These are phyloP conservation scores for Sebastes dallii DNA, from an alignment of 2,797 vertebrate species.

Conservation along the genomic window DNA sequence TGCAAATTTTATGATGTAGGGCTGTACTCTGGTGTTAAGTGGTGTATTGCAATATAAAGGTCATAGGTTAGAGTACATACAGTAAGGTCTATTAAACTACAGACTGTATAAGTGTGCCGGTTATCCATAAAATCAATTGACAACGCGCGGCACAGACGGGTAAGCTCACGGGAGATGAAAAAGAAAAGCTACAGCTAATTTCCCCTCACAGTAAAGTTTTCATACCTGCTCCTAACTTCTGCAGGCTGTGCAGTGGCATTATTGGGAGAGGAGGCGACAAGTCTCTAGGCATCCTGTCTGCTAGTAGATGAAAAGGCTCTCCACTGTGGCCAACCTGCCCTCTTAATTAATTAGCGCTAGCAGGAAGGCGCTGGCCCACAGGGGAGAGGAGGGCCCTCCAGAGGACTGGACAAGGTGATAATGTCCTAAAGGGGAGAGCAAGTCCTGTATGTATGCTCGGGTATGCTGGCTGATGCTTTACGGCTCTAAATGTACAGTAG, in stretches of 20 bases:
- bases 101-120: neutral
- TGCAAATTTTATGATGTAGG: slow-evolving; percentile 65
- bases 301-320: slow-evolving; percentile 83
- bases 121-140: slow-evolving; percentile 21
- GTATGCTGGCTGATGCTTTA: slow-evolving; percentile 49
- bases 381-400: slow-evolving; percentile 76
- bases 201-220: slow-evolving; percentile 22
- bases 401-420: slow-evolving; percentile 86
- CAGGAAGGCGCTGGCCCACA: slow-evolving; percentile 77
- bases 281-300: slow-evolving; percentile 80
- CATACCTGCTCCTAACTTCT: slow-evolving; percentile 57
- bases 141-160: neutral
- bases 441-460: slow-evolving; percentile 65
- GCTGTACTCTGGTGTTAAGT: slow-evolving; percentile 40
- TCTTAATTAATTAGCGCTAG: slow-evolving; percentile 89
- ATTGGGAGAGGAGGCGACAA: slow-evolving; percentile 74
- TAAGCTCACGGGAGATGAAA: slow-evolving; percentile 17
- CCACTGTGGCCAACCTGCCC: slow-evolving; percentile 84
- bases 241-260: slow-evolving; percentile 57
- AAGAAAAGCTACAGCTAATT: slow-evolving; percentile 20
- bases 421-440: slow-evolving; percentile 84
- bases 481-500: slow-evolving; percentile 18
- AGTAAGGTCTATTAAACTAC: slow-evolving; percentile 11
- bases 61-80: neutral
- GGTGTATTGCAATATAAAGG: slow-evolving; percentile 22